phyloP scores from a whole-genome alignment of 2,888 invertebrate species.

The Ceraclea dissimilis region DNA sequence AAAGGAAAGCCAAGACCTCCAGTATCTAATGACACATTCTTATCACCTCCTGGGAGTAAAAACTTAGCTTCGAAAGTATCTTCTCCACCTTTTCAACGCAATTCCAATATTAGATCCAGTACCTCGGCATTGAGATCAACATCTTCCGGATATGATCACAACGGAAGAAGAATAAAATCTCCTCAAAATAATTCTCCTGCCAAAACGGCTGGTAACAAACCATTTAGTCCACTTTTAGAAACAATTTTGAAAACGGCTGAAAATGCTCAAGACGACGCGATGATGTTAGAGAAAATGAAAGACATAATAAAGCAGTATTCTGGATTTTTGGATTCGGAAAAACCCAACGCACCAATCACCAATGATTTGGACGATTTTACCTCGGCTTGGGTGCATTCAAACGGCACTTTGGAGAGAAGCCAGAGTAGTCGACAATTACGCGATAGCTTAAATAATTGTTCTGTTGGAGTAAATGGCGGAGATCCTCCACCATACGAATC shows the following conservation, averaged over 20 bases:
- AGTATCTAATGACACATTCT: slow-evolving; percentile 41
- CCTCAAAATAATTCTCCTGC: slow-evolving; percentile 39
- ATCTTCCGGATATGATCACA: slow-evolving; percentile 38
- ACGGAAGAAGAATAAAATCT: slow-evolving; percentile 40
- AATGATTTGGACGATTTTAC: slow-evolving; percentile 59
- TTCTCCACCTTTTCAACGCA: slow-evolving; percentile 43
- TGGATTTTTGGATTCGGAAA: slow-evolving; percentile 30
- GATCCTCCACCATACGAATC: slow-evolving; percentile 2
- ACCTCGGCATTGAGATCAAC: slow-evolving; percentile 37
- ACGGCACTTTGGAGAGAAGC: slow-evolving; percentile 56
- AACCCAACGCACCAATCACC: slow-evolving; percentile 39
- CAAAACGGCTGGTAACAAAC: slow-evolving; percentile 51
- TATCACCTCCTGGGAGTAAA: slow-evolving; percentile 28
- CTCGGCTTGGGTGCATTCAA: slow-evolving; percentile 65
- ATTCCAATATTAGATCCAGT: slow-evolving; percentile 44
- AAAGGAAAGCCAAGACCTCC: slow-evolving; percentile 36
- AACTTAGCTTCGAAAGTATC: slow-evolving; percentile 42
- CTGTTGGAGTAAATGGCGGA: background rate
- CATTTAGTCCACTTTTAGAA: slow-evolving; percentile 59
- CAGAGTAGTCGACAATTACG: slow-evolving; percentile 48
- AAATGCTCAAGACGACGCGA: slow-evolving; percentile 63
- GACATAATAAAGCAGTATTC: slow-evolving; percentile 49
- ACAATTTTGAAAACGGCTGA: slow-evolving; percentile 66
- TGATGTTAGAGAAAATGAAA: slow-evolving; percentile 68
- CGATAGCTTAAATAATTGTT: slow-evolving; percentile 25